A percentile compares a stretch with the other conserved stretches of the same genome.
Evolutionary conservation across 1,140 invertebrate genomes (phyloP).

Genomic region (Polypedilum pembai): DNA sequence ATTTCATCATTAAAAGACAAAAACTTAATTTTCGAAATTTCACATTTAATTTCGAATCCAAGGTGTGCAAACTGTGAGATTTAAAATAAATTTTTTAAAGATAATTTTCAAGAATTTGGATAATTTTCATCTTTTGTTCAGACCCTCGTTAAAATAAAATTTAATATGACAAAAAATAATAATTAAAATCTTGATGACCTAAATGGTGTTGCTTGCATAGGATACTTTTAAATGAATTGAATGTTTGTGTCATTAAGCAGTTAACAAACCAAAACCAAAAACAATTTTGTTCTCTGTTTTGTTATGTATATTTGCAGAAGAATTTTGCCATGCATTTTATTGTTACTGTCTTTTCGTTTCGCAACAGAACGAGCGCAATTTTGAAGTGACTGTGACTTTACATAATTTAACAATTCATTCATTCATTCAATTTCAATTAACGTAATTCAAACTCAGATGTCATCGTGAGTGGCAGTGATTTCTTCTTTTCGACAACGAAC

Average conservation of each 20-base stretch:
- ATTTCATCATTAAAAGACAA: too few relatives aligned
- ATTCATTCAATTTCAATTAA: constrained; percentile 19
- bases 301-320: too few relatives aligned
- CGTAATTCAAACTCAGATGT: constrained; percentile 2
- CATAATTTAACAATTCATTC: constrained; percentile 14
- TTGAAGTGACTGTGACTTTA: not conserved
- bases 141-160: too few relatives aligned
- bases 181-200: too few relatives aligned
- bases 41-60: too few relatives aligned
- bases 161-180: too few relatives aligned
- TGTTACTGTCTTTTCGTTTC: not conserved
- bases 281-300: not conserved
- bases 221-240: not conserved
- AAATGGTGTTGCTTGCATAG: not conserved
- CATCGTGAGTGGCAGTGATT: constrained; percentile 8
- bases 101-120: too few relatives aligned
- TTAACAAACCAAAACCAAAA: constrained; percentile 21
- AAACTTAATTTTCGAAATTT: too few relatives aligned
- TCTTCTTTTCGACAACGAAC: not conserved
- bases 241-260: constrained; percentile 1
- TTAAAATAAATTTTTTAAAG: too few relatives aligned
- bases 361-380: constrained; percentile 1
- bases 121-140: too few relatives aligned
- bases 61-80: too few relatives aligned
- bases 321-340: too few relatives aligned